These are phyloP conservation scores for Anthopleura sola DNA, from an alignment of 64 coral and sea anemone genomes.

Conservation along the genomic window DNA sequence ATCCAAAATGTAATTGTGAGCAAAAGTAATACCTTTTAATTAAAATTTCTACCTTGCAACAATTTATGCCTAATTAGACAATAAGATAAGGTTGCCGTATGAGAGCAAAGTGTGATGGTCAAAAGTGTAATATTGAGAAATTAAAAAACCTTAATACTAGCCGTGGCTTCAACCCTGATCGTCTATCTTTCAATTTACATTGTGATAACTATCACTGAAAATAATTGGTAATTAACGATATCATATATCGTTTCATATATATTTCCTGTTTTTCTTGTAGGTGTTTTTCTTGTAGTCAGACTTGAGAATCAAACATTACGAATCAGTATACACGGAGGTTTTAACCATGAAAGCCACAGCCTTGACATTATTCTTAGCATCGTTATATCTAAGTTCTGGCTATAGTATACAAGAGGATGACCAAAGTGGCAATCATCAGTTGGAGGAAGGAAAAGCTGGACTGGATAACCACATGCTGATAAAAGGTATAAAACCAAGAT, in stretches of 20 bases:
- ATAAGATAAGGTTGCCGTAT: too few relatives aligned
- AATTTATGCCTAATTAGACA: too few relatives aligned
- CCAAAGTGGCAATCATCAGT: neutral
- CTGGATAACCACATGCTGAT: neutral
- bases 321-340: neutral
- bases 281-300: neutral
- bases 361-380: neutral
- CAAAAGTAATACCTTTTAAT: too few relatives aligned
- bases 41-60: too few relatives aligned
- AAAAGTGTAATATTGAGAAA: too few relatives aligned
- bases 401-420: neutral
- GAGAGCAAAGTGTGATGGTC: too few relatives aligned
- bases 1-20: too few relatives aligned
- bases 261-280: neutral
- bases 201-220: neutral
- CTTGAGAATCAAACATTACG: too few relatives aligned
- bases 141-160: too few relatives aligned
- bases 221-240: neutral
- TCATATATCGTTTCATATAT: neutral
- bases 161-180: too few relatives aligned
- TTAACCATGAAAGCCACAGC: neutral
- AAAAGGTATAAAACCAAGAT: neutral
- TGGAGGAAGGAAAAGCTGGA: neutral
- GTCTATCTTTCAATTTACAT: too few relatives aligned
- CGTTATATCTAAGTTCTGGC: neutral